Evolutionary conservation across 2,113 vertebrate species (phyloP), one percentile per base, ranked within the genome.

Genomic region (Myodes glareolus): DNA sequence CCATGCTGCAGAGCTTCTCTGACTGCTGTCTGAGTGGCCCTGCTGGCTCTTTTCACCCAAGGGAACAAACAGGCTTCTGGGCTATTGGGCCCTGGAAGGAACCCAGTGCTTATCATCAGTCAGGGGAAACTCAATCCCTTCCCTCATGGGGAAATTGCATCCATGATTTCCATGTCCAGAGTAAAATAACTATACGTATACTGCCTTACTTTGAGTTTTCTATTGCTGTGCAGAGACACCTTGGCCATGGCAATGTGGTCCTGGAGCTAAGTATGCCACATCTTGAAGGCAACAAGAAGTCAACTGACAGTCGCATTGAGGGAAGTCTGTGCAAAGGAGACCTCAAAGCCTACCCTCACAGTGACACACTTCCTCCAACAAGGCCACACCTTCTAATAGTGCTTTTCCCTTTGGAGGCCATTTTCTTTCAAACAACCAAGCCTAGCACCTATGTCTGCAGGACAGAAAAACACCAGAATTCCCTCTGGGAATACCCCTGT

Each of bases 101-200:
- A 33, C 7, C 39, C 27, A 10, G 13, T 14, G 4, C 58, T 78
- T 36, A 17, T 50, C 21, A n/a, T n/a, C 9, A 39, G 29, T 45
- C 9, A 10, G 33, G 29, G 39, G 33, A 61, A 42, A 94, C 23
- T 29, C 27, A 73, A 52, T 10, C 7, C 27, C 8, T 52, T 76
- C 16, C n/a, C 27, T 45, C 63, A 42, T 42, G 36, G 0, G 12
- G 19, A 86, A 63, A 19, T 6, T 45, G 4, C 5, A 50, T 4
- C n/a, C 68, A 42, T 19, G 36, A n/a, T 0, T 7, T 73, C 47
- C 23, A 9, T 0, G 0, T 5, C 33, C 27, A 19, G 21, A 12
- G 31, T 13, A 31, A 72, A 81, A 52, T 12, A 27, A 5, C 11
- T 36, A 0, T 3, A 13, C 6, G 19, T 23, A 21, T 58, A 58